Conservation (phyloP, 2,113 vertebrate species). For the Chaetorhynchus papuensis region DNA sequence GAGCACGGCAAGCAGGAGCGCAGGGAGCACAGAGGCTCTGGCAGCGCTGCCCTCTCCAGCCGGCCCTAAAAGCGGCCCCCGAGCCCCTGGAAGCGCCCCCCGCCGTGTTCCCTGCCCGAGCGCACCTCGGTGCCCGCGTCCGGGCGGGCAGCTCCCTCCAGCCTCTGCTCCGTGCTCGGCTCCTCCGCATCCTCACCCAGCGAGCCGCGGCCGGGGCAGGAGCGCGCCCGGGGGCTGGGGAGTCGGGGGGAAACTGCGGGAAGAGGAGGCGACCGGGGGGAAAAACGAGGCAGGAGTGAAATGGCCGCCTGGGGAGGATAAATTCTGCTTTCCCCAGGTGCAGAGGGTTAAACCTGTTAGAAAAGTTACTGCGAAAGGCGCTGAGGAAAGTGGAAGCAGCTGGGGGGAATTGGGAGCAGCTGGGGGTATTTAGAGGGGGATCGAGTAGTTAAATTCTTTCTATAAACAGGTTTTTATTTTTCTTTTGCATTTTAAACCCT, state of each 20-base stretch:
- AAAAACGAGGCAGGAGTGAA: not conserved
- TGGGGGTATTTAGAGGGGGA: not conserved
- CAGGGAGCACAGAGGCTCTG: fast-evolving
- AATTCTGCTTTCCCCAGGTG: not conserved
- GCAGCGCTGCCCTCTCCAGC: not conserved
- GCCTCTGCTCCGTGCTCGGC: fast-evolving
- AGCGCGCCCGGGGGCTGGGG: not conserved
- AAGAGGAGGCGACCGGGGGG: fast-evolving
- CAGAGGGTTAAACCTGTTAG: not conserved
- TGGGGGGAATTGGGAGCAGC: not conserved
- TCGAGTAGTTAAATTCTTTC: not conserved
- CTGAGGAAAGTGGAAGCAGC: not conserved
- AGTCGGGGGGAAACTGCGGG: fast-evolving
- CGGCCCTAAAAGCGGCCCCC: fast-evolving
- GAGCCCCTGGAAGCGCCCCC: fast-evolving
- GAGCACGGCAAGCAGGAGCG: fast-evolving
- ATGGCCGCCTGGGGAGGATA: fast-evolving
- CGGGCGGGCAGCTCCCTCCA: not conserved
- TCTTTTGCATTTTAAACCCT: not conserved
- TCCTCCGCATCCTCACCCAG: fast-evolving
- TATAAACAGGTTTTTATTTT: not conserved
- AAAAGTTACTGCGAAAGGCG: not conserved
- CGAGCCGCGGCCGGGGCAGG: not conserved
- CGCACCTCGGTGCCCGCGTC: fast-evolving
- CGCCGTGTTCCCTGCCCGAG: fast-evolving